Evolutionary conservation across 2,797 vertebrate genomes (phyloP).

Genomic region (Lagorchestes hirsutus): DNA sequence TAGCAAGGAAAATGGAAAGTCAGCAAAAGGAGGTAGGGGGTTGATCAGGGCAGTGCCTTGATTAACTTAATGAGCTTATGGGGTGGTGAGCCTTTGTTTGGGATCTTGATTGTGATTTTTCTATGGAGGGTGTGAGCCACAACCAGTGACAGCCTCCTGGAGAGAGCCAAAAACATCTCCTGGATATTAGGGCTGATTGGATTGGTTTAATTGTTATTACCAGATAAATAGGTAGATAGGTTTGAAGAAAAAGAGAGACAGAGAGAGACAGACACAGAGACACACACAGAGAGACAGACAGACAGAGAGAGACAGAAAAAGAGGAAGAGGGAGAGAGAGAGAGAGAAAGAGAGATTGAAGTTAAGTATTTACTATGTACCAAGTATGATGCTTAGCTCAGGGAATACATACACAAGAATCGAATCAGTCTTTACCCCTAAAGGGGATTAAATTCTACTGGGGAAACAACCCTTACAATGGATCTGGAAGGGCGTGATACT

Average conservation of each 20-base stretch:
- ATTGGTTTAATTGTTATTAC: neutral
- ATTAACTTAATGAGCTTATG: neutral
- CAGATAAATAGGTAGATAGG: neutral
- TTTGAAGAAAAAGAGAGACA: neutral
- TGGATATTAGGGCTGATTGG: neutral
- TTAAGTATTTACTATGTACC: neutral
- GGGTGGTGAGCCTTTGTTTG: neutral
- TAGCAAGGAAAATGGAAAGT: neutral
- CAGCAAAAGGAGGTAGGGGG: neutral
- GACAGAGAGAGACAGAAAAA: neutral
- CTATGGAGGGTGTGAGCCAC: neutral
- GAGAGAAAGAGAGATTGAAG: too few relatives aligned
- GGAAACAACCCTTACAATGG: neutral
- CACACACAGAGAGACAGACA: neutral
- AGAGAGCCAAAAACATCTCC: neutral
- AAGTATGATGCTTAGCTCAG: neutral
- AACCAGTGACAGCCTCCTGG: neutral
- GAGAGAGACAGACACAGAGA: neutral
- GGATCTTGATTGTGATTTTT: neutral
- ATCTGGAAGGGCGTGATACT: neutral
- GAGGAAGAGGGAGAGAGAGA: neutral
- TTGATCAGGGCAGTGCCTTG: neutral
- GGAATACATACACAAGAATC: neutral
- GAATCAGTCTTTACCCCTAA: neutral
- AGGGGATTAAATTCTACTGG: neutral